Evolutionary conservation across 2,113 vertebrate genomes (phyloP).

Genomic region (Caloenas nicobarica): DNA sequence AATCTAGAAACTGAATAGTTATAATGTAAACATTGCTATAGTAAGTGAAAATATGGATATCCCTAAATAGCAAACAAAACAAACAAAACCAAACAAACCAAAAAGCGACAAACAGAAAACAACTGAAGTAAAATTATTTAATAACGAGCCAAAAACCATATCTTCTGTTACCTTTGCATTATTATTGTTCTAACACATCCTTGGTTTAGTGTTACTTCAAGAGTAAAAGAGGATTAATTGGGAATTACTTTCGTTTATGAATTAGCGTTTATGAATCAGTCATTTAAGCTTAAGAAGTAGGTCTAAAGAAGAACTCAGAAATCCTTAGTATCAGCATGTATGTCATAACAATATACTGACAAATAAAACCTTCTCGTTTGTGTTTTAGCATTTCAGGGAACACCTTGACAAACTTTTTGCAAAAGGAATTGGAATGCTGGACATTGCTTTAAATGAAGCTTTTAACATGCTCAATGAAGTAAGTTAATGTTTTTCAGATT

Average conservation of each 20-base stretch:
- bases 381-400: constrained; percentile 91
- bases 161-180: not conserved
- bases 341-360: not conserved
- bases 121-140: not conserved
- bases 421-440: constrained; percentile 97
- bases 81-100: not conserved
- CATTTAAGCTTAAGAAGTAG: not conserved
- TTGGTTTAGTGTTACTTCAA: not conserved
- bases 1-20: not conserved
- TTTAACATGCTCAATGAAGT: constrained; percentile 93
- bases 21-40: not conserved
- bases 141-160: not conserved
- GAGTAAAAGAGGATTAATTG: not conserved
- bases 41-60: not conserved
- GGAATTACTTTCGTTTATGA: not conserved
- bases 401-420: constrained; percentile 94
- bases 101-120: not conserved
- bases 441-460: constrained; percentile 91
- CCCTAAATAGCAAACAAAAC: not conserved
- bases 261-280: not conserved
- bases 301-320: not conserved
- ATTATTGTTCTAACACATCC: not conserved
- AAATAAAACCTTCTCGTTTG: not conserved
- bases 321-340: not conserved
- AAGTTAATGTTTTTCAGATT: constrained; percentile 64